Conservation (phyloP, 2,888 invertebrate genomes). For the Dichetophora obliterata region DNA sequence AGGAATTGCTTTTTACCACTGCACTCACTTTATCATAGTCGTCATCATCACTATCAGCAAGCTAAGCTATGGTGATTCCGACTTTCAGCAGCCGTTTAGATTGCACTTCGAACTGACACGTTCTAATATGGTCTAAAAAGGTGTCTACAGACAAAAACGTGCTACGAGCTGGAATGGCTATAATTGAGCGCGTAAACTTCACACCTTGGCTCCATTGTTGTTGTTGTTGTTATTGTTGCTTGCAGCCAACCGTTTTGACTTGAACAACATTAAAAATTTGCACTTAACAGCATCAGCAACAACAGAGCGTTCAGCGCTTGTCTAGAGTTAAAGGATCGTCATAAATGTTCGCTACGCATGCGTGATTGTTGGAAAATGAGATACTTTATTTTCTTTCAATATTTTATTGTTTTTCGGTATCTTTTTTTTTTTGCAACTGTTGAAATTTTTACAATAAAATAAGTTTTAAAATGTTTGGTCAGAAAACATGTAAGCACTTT, state of each 20-base stretch:
- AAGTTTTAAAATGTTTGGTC: neutral
- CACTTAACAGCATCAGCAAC: neutral
- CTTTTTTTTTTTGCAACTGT: too few species aligned
- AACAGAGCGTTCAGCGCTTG: neutral
- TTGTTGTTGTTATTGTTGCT: conserved; percentile 21
- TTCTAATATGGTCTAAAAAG: conserved; percentile 52
- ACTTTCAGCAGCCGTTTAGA: conserved; percentile 18
- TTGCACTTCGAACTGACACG: conserved; percentile 50
- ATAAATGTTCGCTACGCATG: neutral
- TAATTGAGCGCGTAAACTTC: conserved; percentile 41
- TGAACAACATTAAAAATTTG: neutral
- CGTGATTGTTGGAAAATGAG: conserved; percentile 5
- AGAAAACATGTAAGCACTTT: neutral
- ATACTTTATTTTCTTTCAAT: conserved; percentile 3
- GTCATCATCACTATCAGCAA: neutral
- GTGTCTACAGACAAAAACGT: conserved; percentile 44
- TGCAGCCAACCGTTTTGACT: neutral
- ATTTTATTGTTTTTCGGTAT: too few species aligned
- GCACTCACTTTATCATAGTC: conserved; percentile 17
- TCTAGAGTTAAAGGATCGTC: neutral
- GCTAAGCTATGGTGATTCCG: neutral
- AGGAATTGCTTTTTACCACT: conserved; percentile 8
- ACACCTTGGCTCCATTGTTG: conserved; percentile 36
- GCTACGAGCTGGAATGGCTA: conserved; percentile 28
- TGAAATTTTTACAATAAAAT: neutral